These are phyloP conservation scores for Hydropsyche tenuis DNA, from an alignment of 1,140 invertebrate genomes.

Conservation along the genomic window DNA sequence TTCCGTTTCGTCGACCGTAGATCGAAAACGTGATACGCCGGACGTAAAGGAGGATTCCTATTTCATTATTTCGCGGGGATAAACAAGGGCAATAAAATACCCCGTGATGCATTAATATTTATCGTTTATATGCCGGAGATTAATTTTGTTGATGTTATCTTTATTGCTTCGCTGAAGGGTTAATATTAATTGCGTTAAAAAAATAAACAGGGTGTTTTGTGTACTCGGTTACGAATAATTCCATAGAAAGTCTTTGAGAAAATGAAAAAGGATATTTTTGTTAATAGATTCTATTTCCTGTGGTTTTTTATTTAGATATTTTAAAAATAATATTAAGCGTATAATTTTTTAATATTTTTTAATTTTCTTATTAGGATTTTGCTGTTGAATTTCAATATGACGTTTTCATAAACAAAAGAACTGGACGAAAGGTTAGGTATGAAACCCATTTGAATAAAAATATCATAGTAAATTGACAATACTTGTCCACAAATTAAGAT, in stretches of 20 bases:
- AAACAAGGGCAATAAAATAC: constrained; percentile 3
- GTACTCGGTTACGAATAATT: too few species aligned
- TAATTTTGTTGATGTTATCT: constrained; percentile 20
- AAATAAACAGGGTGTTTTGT: constrained; percentile 5
- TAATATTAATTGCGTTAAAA: constrained; percentile 18
- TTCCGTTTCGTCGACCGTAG: not conserved
- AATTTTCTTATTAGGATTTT: too few species aligned
- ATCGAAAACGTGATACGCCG: not conserved
- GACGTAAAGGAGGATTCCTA: constrained; percentile 1
- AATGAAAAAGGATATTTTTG: too few species aligned
- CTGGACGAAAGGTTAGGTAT: not conserved
- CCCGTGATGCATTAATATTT: not conserved
- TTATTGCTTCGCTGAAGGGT: constrained; percentile 22
- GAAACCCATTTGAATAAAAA: constrained; percentile 3
- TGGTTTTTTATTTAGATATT: too few species aligned
- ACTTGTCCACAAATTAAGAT: not conserved
- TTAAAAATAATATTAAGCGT: too few species aligned
- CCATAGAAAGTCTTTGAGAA: too few species aligned
- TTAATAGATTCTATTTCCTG: too few species aligned
- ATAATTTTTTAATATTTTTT: too few species aligned
- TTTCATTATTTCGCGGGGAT: constrained; percentile 14
- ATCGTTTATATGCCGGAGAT: not conserved
- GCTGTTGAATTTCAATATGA: too few species aligned
- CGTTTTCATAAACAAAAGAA: too few species aligned
- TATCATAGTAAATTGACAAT: not conserved